Evolutionary conservation across 2,888 invertebrate genomes (phyloP).

Genomic region (Spialia ferax): DNA sequence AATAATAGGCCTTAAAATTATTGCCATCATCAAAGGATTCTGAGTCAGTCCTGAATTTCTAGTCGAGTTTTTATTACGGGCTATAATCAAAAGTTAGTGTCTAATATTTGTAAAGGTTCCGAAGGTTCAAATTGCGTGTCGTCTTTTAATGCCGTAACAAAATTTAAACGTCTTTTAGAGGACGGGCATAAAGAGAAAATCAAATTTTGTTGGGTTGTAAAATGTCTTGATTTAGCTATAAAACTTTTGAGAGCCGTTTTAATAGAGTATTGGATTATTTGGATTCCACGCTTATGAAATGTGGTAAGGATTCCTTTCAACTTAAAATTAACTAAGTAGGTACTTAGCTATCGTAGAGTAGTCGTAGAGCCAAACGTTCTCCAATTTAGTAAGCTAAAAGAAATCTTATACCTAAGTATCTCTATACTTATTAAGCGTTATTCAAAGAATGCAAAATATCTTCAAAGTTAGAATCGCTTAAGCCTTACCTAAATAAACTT

Average conservation of each 20-base stretch:
- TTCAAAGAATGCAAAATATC: too few species aligned
- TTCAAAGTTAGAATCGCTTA: too few species aligned
- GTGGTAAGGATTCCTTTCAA: too few species aligned
- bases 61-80: constrained; percentile 30
- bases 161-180: constrained; percentile 38
- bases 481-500: too few species aligned
- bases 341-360: too few species aligned
- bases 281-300: not conserved
- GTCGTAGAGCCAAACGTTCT: not conserved
- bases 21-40: constrained; percentile 21
- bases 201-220: constrained; percentile 38
- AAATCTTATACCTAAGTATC: too few species aligned
- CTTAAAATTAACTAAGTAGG: too few species aligned
- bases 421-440: too few species aligned
- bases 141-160: constrained; percentile 40
- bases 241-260: constrained; percentile 30
- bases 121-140: constrained; percentile 36
- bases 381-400: not conserved
- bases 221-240: constrained; percentile 34
- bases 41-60: constrained; percentile 13
- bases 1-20: not conserved
- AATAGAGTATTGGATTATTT: not conserved
- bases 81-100: constrained; percentile 39
- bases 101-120: constrained; percentile 23
- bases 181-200: constrained; percentile 38